phyloP scores from a whole-genome alignment of 2,888 invertebrate genomes.

The Pollenia amentaria region DNA sequence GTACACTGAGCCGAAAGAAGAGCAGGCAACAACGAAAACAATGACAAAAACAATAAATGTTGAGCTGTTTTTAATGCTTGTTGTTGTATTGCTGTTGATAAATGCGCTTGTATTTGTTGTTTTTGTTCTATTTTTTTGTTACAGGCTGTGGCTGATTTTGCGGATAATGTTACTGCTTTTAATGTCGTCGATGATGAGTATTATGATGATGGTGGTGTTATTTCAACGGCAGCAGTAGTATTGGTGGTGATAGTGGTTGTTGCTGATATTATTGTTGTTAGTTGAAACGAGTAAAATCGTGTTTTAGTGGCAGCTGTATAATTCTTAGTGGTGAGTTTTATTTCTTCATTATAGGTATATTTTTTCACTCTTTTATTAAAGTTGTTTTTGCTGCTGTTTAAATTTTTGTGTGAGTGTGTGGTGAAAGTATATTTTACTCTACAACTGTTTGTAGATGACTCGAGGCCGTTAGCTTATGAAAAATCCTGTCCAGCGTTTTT shows the following conservation, averaged over 20 bases:
- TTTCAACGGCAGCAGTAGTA: conserved; percentile 33
- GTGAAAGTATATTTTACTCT: conserved; percentile 66
- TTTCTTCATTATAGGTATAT: conserved; percentile 40
- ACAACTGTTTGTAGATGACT: conserved; percentile 42
- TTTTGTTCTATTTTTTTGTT: conserved; percentile 44
- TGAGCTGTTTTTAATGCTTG: conserved; percentile 60
- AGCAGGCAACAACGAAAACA: conserved; percentile 48
- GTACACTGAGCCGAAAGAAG: conserved; percentile 39
- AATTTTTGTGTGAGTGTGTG: conserved; percentile 52
- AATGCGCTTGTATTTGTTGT: conserved; percentile 60
- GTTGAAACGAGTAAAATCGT: conserved; percentile 56
- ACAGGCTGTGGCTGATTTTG: conserved; percentile 53
- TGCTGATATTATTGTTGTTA: conserved; percentile 44
- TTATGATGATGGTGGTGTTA: conserved; percentile 62
- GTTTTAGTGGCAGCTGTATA: conserved; percentile 72
- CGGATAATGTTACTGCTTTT: conserved; percentile 60
- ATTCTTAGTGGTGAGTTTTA: conserved; percentile 68
- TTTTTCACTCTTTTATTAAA: conserved; percentile 43
- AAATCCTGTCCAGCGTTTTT: conserved; percentile 60
- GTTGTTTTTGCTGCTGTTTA: conserved; percentile 12
- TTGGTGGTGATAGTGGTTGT: conserved; percentile 50
- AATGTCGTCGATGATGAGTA: conserved; percentile 49
- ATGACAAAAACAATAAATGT: conserved; percentile 55
- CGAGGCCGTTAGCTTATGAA: conserved; percentile 32
- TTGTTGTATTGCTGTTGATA: conserved; percentile 62